Base-by-base conservation (phyloP, 2,797 vertebrate genomes). In the Melanotaenia parkinsoni region DNA sequence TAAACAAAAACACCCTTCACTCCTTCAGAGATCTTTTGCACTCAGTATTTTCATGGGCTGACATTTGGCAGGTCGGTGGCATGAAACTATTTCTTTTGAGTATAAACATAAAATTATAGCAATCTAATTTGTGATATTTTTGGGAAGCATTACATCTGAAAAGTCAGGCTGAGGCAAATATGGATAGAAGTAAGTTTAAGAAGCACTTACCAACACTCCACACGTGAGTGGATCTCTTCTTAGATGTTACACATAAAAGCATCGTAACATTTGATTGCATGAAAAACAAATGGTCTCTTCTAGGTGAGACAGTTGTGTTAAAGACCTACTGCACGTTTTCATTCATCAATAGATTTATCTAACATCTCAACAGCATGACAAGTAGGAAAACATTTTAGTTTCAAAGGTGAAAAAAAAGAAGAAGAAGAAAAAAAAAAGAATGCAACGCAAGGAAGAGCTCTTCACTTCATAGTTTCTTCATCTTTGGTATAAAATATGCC, bases 401-500 rank as follows among this genome's bases (percentile, higher is more conserved):
- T 77, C 50, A 72, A 82, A 79, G 59, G 68, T 80, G 80, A 69
- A 83, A 88, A 68, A 82, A 82, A 38, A 64, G 84, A 53, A 12
- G 28, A 30, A 30, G 28, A 30, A 11, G n/a, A 22, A 50, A 1
- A 50, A 51, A 1, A 26, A 77, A 32, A 74, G 79, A 92, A 91
- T 93, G 88, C 68, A 92, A 93, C 85, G 88, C 66, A 88, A 93
- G 89, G 92, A 92, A 93, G 79, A 91, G 95, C 88, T 93, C 94
- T 95, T 93, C 94, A 95, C 95, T 94, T 94, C 92, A 95, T 95
- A 95, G 94, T 94, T 94, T 96, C 95, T 96, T 97, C 94, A 95
- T 99, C 97, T 99, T 99, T 99, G 97, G 98, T 99, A 98, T 99
- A 97, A 98, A 98, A 98, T 96, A 95, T 95, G 96, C 96, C 96